These are phyloP conservation scores for Daktulosphaira vitifoliae DNA, from an alignment of 1,140 invertebrate genomes.

Conservation along the genomic window DNA sequence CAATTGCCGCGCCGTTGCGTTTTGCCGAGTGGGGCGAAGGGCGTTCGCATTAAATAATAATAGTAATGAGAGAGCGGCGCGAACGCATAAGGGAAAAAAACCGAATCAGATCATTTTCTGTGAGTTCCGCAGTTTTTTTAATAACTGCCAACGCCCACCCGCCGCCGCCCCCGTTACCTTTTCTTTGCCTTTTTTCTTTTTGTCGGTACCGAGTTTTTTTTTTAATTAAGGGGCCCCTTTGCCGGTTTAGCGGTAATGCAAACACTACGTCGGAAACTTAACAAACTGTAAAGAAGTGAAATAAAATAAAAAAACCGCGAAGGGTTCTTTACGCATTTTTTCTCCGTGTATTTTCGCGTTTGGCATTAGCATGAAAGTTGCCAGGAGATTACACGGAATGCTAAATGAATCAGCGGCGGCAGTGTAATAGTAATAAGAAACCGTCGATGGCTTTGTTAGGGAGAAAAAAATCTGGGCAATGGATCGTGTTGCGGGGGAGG, in stretches of 20 bases:
- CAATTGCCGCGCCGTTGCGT: too few species aligned
- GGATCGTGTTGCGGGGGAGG: background rate
- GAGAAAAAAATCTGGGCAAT: background rate
- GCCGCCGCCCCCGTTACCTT: conserved; percentile 18
- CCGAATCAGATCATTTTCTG: conserved; percentile 30
- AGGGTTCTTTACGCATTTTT: background rate
- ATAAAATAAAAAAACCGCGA: conserved; percentile 18
- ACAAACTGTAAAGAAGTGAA: conserved; percentile 29
- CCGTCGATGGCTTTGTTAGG: background rate
- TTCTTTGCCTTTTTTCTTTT: conserved; percentile 16
- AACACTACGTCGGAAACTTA: conserved; percentile 20
- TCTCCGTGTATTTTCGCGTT: background rate
- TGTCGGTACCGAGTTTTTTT: conserved; percentile 10
- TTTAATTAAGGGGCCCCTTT: conserved; percentile 31
- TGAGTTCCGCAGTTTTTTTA: conserved; percentile 20
- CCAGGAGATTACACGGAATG: background rate
- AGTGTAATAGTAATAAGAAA: conserved; percentile 6
- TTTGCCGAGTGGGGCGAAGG: background rate
- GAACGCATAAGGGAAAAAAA: conserved; percentile 4
- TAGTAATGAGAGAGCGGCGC: conserved; percentile 25
- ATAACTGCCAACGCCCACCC: conserved; percentile 17
- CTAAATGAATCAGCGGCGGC: conserved; percentile 18
- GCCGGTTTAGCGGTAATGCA: background rate
- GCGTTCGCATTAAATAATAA: background rate
- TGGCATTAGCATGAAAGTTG: conserved; percentile 26